Conservation (phyloP, 2,797 vertebrate species). For the Adelosebastes latens region DNA sequence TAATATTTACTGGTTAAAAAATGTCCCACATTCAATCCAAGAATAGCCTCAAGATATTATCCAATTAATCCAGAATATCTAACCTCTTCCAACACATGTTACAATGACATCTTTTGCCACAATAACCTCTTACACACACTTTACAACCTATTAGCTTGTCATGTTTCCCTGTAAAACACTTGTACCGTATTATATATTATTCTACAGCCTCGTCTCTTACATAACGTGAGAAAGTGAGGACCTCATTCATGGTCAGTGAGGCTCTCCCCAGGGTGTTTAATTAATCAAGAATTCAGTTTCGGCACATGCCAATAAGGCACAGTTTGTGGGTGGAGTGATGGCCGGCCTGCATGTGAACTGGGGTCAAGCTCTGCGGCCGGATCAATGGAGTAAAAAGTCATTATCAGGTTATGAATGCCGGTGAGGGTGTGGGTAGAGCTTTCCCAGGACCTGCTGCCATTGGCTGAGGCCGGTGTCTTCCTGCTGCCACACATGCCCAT, state of each 20-base stretch:
- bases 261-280: conserved; percentile 50
- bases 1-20: background rate
- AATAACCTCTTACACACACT: background rate
- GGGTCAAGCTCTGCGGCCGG: conserved; percentile 60
- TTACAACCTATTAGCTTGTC: background rate
- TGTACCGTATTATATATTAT: background rate
- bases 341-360: conserved; percentile 39
- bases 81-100: background rate
- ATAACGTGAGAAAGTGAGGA: conserved; percentile 66
- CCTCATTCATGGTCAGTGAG: conserved; percentile 25
- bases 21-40: background rate
- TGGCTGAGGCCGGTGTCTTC: conserved; percentile 54
- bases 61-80: background rate
- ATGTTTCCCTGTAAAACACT: background rate
- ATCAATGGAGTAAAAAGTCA: conserved; percentile 81
- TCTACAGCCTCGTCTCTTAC: conserved; percentile 37
- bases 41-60: background rate
- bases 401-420: conserved; percentile 78
- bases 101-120: background rate
- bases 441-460: conserved; percentile 43
- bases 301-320: conserved; percentile 68
- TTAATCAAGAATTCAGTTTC: conserved; percentile 68
- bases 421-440: conserved; percentile 50
- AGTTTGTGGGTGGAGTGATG: conserved; percentile 61
- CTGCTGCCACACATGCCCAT: conserved; percentile 60